phyloP scores from a whole-genome alignment of 2,888 invertebrate genomes.

The Melanchra persicariae region DNA sequence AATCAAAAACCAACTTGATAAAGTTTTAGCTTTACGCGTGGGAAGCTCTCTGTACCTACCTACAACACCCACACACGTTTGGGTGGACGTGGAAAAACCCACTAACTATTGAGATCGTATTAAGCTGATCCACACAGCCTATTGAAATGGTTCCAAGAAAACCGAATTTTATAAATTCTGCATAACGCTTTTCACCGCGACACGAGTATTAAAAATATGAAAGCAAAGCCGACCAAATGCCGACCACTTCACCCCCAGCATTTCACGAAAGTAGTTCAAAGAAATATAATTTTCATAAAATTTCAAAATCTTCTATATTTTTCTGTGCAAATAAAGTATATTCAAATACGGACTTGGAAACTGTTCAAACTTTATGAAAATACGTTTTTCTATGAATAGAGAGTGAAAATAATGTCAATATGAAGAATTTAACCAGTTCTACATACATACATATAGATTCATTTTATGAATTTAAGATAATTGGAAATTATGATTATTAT shows the following conservation, averaged over 20 bases:
- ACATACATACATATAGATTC: neutral
- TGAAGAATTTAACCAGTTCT: neutral
- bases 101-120: constrained; percentile 38
- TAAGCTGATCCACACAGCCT: constrained; percentile 32
- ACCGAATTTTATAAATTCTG: constrained; percentile 67
- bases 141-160: constrained; percentile 49
- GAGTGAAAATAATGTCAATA: constrained; percentile 11
- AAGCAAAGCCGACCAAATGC: constrained; percentile 67
- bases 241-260: constrained; percentile 59
- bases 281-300: constrained; percentile 64
- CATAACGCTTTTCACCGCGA: constrained; percentile 71
- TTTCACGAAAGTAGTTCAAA: constrained; percentile 65
- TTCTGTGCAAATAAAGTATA: constrained; percentile 52
- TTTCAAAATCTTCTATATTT: constrained; percentile 45
- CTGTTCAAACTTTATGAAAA: constrained; percentile 53
- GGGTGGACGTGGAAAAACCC: constrained; percentile 52
- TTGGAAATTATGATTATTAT: neutral
- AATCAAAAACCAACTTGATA: constrained; percentile 11
- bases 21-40: neutral
- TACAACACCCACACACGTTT: constrained; percentile 7
- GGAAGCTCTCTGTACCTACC: neutral
- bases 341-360: constrained; percentile 49
- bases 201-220: constrained; percentile 77
- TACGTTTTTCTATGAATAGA: constrained; percentile 38
- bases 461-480: neutral